Conservation (phyloP, 1,140 invertebrate genomes). For the Drosophila dunni region DNA sequence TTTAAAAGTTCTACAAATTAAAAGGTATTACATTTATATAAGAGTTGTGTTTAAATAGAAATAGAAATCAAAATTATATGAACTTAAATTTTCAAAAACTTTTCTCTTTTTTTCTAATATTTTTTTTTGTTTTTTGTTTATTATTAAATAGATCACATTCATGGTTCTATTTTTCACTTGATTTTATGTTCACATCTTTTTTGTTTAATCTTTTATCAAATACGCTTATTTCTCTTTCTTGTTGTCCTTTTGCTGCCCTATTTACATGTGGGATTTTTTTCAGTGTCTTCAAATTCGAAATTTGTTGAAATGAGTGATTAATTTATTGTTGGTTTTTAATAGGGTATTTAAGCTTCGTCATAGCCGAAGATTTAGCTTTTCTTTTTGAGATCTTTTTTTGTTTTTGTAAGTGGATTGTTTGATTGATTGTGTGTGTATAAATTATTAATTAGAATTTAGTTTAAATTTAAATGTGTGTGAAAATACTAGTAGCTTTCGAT, state of each 20-base stretch:
- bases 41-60: constrained; percentile 18
- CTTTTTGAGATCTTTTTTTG: constrained; percentile 33
- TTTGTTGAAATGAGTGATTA: constrained; percentile 17
- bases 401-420: constrained; percentile 23
- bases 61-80: constrained; percentile 6
- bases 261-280: constrained; percentile 51
- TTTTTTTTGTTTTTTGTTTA: constrained; percentile 35
- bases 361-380: constrained; percentile 1
- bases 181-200: constrained; percentile 74
- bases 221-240: constrained; percentile 49
- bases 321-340: constrained; percentile 3
- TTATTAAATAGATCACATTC: constrained; percentile 84
- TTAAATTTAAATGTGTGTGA: constrained; percentile 65
- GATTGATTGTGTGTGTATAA: constrained; percentile 46
- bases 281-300: not conserved
- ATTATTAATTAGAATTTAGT: constrained; percentile 61
- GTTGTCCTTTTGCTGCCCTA: constrained; percentile 63
- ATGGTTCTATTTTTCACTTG: constrained; percentile 84
- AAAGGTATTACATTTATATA: constrained; percentile 50
- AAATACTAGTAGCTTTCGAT: constrained; percentile 45
- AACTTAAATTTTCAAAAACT: constrained; percentile 34
- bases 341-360: constrained; percentile 5
- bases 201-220: constrained; percentile 61
- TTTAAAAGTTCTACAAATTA: constrained; percentile 62
- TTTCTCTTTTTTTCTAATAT: constrained; percentile 22